Base-by-base conservation (phyloP, 2,888 invertebrate species). In the Odontocolon sp. region DNA sequence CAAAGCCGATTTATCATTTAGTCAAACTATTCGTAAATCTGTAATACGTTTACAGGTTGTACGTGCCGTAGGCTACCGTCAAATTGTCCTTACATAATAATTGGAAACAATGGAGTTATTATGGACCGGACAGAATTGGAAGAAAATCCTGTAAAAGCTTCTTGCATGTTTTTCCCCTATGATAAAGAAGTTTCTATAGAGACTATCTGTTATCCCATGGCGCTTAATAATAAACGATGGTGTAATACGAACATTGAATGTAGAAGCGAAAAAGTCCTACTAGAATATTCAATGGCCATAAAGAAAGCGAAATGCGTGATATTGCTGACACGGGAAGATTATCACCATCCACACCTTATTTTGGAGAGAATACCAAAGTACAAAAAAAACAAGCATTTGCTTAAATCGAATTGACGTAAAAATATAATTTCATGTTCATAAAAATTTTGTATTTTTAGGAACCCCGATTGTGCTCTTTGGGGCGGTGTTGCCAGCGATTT, bases 81-180 rank as follows among this genome's bases (percentile, higher is more conserved):
- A 2, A 63, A 71, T 38, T 89, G 87, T 63, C 64, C 80, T 11
- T 63, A 81, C n/a, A 8, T 89, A 75, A 82, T 83, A 18, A 36
- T 89, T 14, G 73, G 78, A 4, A 85, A 83, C 8, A 64, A 66
- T 9, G 84, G 85, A 14, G 63, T 86, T 38, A 71, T 87, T 33
- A 40, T 82, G 0, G 74, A 88, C 50, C 64, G 81, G 9, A 47
- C 21, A 21, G 85, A 85, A 71, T 64, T 80, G 2, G 83, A 83
- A 14, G 50, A 57, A 0, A 40, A 70, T 9, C 6, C 38, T 23
- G 57, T 72, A 2, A 64, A 70, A 6, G 56, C 71, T 2, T 78
- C 81, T 2, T 84, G 84, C 26, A 63, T 83, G 28, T 85, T 87
- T 73, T 71, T 90, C 5, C 89, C 90, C 0, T 71, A 84, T 28